A percentile compares a stretch with the other conserved stretches of the same genome.
Evolutionary conservation across 1,140 invertebrate species (phyloP).

Genomic region (Pseudoatta argentina): DNA sequence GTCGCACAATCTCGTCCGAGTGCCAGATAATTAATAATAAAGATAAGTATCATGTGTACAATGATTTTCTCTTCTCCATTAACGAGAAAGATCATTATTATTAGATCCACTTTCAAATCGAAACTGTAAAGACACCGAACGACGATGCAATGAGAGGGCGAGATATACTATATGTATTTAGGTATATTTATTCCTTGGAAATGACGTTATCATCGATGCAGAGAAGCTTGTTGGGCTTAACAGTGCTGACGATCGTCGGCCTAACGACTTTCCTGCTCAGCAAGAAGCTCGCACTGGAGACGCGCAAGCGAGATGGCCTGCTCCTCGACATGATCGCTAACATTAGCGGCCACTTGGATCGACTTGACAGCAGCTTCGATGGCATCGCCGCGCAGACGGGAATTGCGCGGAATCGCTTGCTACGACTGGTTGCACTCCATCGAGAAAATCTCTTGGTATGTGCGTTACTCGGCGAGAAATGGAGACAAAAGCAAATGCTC

Average conservation of each 20-base stretch:
- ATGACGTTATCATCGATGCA: constrained; percentile 75
- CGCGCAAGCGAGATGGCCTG: constrained; percentile 68
- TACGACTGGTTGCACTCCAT: constrained; percentile 75
- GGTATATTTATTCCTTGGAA: constrained; percentile 44
- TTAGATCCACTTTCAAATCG: neutral
- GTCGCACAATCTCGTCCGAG: neutral
- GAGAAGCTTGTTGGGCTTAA: constrained; percentile 73
- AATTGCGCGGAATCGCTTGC: constrained; percentile 73
- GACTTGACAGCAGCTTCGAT: constrained; percentile 78
- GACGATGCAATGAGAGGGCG: constrained; percentile 43
- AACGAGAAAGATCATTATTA: neutral
- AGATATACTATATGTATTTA: neutral
- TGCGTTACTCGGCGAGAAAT: constrained; percentile 71
- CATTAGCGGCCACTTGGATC: constrained; percentile 80
- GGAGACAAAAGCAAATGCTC: neutral
- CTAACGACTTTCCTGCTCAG: constrained; percentile 73
- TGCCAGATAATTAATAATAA: neutral
- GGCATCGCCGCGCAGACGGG: constrained; percentile 76
- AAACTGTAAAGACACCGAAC: neutral
- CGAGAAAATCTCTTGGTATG: constrained; percentile 79
- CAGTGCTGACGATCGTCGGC: constrained; percentile 70
- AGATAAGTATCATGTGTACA: neutral
- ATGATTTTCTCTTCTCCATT: neutral
- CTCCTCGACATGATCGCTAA: constrained; percentile 80
- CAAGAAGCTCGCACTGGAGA: constrained; percentile 73